These are phyloP conservation scores for Drosophila tripunctata DNA, from an alignment of 2,888 invertebrate species.

Conservation along the genomic window DNA sequence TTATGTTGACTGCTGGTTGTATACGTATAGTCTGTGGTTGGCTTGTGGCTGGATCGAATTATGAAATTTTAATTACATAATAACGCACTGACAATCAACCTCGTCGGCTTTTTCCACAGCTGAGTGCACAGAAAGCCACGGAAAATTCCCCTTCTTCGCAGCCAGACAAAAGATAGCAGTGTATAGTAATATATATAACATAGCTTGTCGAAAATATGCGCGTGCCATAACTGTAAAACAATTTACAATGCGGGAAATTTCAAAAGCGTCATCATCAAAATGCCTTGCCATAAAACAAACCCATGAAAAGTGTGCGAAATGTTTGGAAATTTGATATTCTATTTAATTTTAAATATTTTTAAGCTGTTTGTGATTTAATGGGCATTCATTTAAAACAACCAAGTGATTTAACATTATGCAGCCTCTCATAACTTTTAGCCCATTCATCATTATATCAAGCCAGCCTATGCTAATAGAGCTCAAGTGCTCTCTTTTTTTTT, in stretches of 20 bases:
- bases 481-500: conserved; percentile 6
- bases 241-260: conserved; percentile 20
- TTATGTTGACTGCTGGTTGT: neutral
- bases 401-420: conserved; percentile 16
- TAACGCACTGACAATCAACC: conserved; percentile 40
- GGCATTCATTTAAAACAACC: conserved; percentile 6
- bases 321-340: conserved; percentile 19
- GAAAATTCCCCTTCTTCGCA: neutral
- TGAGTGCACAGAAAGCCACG: conserved; percentile 29
- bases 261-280: conserved; percentile 6
- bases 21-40: neutral
- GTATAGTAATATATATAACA: too few species aligned
- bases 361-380: conserved; percentile 8
- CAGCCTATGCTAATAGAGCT: neutral
- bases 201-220: neutral
- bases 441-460: conserved; percentile 14
- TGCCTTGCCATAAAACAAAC: neutral
- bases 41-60: conserved; percentile 53
- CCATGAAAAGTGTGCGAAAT: neutral
- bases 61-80: conserved; percentile 64
- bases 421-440: conserved; percentile 7
- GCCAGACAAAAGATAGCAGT: neutral
- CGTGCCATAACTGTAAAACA: conserved; percentile 20
- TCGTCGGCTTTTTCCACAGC: conserved; percentile 17
- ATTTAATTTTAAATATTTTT: neutral